phyloP scores from a whole-genome alignment of 2,888 invertebrate species.

The Myathropa florea region DNA sequence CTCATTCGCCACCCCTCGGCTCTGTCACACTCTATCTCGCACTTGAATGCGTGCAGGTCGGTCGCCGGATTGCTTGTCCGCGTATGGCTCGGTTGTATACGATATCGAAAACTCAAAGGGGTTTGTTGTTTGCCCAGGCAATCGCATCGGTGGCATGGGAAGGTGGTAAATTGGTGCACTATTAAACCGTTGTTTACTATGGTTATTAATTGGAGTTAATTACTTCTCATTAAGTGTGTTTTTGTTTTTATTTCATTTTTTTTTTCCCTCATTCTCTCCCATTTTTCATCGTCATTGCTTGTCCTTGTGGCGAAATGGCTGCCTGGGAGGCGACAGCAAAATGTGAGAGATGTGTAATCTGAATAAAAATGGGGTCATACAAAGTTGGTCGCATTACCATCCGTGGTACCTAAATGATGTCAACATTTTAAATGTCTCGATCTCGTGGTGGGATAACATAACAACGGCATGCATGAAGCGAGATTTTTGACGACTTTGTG shows the following conservation, averaged over 20 bases:
- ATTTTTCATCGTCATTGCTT: background rate
- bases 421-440: background rate
- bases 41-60: slow-evolving; percentile 14
- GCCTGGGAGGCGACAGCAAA: background rate
- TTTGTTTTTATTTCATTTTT: background rate
- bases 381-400: background rate
- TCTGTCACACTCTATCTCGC: background rate
- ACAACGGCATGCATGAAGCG: background rate
- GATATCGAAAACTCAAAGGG: too few relatives aligned
- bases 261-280: background rate
- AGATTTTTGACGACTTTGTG: background rate
- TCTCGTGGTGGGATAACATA: background rate
- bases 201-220: slow-evolving; percentile 48
- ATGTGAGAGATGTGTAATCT: background rate
- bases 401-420: background rate
- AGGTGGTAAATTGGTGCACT: slow-evolving; percentile 29
- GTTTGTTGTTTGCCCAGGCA: slow-evolving; percentile 7
- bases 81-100: background rate
- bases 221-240: slow-evolving; percentile 24
- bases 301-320: background rate
- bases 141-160: background rate
- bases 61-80: background rate
- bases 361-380: background rate
- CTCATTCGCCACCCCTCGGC: background rate
- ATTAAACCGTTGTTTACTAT: slow-evolving; percentile 37